phyloP scores from a whole-genome alignment of 2,888 invertebrate genomes.

The Callosobruchus maculatus region DNA sequence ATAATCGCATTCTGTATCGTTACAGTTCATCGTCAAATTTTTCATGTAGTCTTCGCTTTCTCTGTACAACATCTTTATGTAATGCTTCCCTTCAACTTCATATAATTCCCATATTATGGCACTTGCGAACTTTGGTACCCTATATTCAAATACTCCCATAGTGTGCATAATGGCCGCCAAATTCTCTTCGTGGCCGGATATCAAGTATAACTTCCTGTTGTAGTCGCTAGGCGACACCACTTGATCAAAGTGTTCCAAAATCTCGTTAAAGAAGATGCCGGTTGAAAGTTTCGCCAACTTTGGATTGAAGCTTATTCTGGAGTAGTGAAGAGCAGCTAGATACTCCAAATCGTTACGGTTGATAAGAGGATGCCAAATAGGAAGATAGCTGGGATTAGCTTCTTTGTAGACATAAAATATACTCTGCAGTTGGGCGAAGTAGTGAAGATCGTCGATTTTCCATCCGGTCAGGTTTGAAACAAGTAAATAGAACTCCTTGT shows the following conservation, averaged over 20 bases:
- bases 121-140: conserved; percentile 66
- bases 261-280: conserved; percentile 65
- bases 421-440: conserved; percentile 4
- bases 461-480: conserved; percentile 59
- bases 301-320: conserved; percentile 53
- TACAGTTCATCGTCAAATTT: conserved; percentile 62
- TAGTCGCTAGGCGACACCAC: conserved; percentile 6
- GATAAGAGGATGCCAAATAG: neutral
- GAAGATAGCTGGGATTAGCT: conserved; percentile 53
- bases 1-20: conserved; percentile 62
- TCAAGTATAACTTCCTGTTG: conserved; percentile 61
- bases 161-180: conserved; percentile 69
- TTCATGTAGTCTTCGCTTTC: conserved; percentile 59
- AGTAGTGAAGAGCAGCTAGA: conserved; percentile 60
- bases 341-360: conserved; percentile 47
- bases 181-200: conserved; percentile 79
- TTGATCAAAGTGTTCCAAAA: conserved; percentile 58
- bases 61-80: conserved; percentile 56
- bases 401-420: conserved; percentile 63
- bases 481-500: conserved; percentile 61
- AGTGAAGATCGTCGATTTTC: conserved; percentile 1
- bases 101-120: conserved; percentile 70
- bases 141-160: conserved; percentile 64
- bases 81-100: conserved; percentile 29
- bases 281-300: conserved; percentile 56